These are phyloP conservation scores for Anastrepha obliqua DNA, from an alignment of 1,140 invertebrate species.

Conservation along the genomic window DNA sequence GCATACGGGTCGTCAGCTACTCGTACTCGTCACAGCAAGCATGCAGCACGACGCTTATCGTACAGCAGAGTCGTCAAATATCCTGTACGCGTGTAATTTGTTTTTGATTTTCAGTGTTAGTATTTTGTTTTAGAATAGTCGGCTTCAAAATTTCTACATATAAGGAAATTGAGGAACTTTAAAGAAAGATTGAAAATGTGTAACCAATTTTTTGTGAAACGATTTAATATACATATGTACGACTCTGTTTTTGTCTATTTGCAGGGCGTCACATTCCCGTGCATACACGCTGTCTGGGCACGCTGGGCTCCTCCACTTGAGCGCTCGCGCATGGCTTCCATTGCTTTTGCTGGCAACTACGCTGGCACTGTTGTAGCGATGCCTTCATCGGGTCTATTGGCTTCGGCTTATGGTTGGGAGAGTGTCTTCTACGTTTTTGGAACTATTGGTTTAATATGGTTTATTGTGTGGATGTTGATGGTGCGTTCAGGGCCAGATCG, in stretches of 20 bases:
- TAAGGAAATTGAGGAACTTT: too few relatives aligned
- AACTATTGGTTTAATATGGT: slow-evolving; percentile 83
- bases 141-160: too few relatives aligned
- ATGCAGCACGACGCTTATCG: too few relatives aligned
- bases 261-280: slow-evolving; percentile 92
- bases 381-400: slow-evolving; percentile 84
- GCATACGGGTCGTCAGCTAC: too few relatives aligned
- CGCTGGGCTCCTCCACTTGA: slow-evolving; percentile 92
- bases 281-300: slow-evolving; percentile 91
- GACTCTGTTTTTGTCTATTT: slow-evolving; percentile 57
- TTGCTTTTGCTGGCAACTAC: slow-evolving; percentile 89
- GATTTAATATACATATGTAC: too few relatives aligned
- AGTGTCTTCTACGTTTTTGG: slow-evolving; percentile 94
- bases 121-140: too few relatives aligned
- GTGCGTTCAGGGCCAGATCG: slow-evolving; percentile 85
- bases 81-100: too few relatives aligned
- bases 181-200: too few relatives aligned
- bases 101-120: too few relatives aligned
- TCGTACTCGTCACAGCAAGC: too few relatives aligned
- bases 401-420: slow-evolving; percentile 86
- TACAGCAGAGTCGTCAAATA: too few relatives aligned
- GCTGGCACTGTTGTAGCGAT: slow-evolving; percentile 88
- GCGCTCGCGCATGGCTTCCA: slow-evolving; percentile 84
- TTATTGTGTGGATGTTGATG: slow-evolving; percentile 81
- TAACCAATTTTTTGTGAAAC: too few relatives aligned